These are phyloP conservation scores for Zootoca vivipara DNA, from an alignment of 2,113 vertebrate genomes.

Conservation along the genomic window DNA sequence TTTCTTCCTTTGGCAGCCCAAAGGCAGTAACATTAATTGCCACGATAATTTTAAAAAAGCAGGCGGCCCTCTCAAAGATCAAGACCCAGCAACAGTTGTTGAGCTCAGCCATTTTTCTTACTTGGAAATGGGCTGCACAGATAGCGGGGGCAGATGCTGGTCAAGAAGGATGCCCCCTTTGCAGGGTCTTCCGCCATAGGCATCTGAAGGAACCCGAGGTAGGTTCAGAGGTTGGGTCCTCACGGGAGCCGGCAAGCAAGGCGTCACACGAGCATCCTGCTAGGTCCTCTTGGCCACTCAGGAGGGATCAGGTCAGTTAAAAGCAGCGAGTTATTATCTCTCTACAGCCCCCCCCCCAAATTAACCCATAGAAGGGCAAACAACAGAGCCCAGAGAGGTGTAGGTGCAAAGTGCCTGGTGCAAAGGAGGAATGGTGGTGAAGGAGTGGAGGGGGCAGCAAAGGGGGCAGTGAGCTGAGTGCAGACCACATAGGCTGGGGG, in stretches of 20 bases:
- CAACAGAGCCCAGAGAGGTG: neutral
- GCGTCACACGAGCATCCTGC: neutral
- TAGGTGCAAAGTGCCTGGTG: conserved; percentile 16
- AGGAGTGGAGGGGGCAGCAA: too few species aligned
- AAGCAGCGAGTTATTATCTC: neutral
- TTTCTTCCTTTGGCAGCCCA: neutral
- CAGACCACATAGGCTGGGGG: neutral
- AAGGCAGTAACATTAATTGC: neutral
- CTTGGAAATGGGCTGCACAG: neutral
- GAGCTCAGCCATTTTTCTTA: neutral
- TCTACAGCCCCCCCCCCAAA: neutral
- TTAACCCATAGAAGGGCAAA: neutral
- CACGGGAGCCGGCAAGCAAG: neutral
- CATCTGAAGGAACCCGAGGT: neutral
- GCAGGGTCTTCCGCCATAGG: neutral
- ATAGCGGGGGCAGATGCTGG: neutral
- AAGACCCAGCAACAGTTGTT: neutral
- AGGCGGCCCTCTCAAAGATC: neutral
- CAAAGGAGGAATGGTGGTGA: neutral
- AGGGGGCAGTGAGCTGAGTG: neutral
- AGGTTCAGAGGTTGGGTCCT: neutral
- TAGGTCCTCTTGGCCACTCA: neutral
- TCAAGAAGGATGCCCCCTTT: neutral
- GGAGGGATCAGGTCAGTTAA: too few species aligned
- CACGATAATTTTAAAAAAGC: neutral